Evolutionary conservation across 2,888 invertebrate species (phyloP).

Genomic region (Mimas tiliae): DNA sequence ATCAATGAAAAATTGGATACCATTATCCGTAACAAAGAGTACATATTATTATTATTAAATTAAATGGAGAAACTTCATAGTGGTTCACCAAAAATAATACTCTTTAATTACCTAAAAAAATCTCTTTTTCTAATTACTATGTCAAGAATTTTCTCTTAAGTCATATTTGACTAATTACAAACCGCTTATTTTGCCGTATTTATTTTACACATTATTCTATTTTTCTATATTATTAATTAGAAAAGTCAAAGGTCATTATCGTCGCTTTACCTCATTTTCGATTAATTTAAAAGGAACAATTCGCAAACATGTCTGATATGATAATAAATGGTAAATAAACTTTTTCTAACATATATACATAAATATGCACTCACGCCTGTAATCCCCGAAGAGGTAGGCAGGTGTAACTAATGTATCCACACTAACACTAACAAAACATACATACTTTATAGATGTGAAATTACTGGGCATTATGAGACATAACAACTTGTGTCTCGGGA

Average conservation of each 20-base stretch:
- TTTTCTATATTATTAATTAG: background rate
- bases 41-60: no score
- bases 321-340: slow-evolving; percentile 73
- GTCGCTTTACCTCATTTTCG: background rate
- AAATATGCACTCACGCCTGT: no score
- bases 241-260: background rate
- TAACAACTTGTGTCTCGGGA: no score
- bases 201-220: slow-evolving; percentile 15
- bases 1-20: no score
- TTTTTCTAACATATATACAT: slow-evolving; percentile 6
- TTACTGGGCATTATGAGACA: no score
- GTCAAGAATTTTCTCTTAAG: background rate
- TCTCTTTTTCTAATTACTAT: background rate
- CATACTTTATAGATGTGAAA: no score
- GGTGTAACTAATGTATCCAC: no score
- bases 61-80: no score
- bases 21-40: no score
- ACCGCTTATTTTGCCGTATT: background rate
- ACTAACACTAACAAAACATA: no score
- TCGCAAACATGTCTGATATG: slow-evolving; percentile 72
- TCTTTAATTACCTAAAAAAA: background rate
- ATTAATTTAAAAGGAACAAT: slow-evolving; percentile 28
- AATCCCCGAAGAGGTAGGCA: no score
- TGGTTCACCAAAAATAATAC: no score
- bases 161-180: background rate